A percentile compares a stretch with the other conserved stretches of the same genome.
Conservation (phyloP, 2,113 vertebrate species). For the Malurus elegans region DNA sequence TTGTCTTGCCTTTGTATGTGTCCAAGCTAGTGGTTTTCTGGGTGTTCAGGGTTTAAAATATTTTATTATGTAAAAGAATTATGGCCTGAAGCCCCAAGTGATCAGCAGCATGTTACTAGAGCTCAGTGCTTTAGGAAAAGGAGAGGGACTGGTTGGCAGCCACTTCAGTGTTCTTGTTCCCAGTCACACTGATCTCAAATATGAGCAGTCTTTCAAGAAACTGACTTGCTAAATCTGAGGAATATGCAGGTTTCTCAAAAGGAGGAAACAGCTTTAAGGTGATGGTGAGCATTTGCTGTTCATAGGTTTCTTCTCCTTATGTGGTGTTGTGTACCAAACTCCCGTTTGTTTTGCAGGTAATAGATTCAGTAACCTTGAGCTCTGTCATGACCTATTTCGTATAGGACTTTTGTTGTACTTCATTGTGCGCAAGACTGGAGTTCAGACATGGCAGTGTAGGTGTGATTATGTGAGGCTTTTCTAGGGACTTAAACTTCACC, state of each 20-base stretch:
- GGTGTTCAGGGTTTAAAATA: neutral
- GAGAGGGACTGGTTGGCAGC: neutral
- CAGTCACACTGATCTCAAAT: neutral
- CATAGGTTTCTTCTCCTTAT: rapidly evolving
- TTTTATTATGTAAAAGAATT: neutral
- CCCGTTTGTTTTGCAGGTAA: neutral
- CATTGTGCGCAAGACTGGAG: neutral
- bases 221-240: neutral
- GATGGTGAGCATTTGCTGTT: neutral
- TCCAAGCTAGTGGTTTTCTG: neutral
- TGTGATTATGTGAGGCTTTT: neutral
- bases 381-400: rapidly evolving
- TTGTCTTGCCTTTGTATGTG: neutral
- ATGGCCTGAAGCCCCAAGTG: neutral
- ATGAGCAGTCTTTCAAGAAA: neutral
- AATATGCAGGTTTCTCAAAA: neutral
- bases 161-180: neutral
- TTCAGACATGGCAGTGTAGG: neutral
- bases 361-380: neutral
- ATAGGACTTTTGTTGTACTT: neutral
- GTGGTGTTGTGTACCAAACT: neutral
- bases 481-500: neutral
- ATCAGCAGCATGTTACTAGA: rapidly evolving
- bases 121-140: neutral
- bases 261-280: neutral